Percentiles rank a stretch among this genome's conserved stretches.
Evolutionary conservation across 2,797 vertebrate species (phyloP).

Genomic region (Gouania willdenowi): DNA sequence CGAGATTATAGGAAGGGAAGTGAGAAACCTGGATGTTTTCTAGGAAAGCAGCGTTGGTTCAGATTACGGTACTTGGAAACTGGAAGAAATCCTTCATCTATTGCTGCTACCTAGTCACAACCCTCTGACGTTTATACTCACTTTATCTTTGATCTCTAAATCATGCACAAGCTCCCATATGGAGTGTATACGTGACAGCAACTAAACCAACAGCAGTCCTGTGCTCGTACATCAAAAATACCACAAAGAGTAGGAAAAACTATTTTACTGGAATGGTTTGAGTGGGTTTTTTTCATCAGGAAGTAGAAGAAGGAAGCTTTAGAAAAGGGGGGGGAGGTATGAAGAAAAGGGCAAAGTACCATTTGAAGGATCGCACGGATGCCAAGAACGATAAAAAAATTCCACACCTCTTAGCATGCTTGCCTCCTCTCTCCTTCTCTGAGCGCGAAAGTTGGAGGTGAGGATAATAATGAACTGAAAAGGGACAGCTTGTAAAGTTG

Average conservation of each 20-base stretch:
- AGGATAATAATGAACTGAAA: conserved; percentile 73
- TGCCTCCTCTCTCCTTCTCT: conserved; percentile 31
- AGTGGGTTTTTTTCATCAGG: conserved; percentile 23
- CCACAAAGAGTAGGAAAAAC: conserved; percentile 6
- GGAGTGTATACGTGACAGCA: no score
- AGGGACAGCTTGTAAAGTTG: conserved; percentile 71
- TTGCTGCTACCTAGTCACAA: conserved; percentile 16
- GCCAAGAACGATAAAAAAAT: conserved; percentile 70
- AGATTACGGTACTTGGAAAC: conserved; percentile 34
- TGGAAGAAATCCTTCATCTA: conserved; percentile 30
- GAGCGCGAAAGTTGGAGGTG: conserved; percentile 53
- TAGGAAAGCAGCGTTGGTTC: conserved; percentile 18
- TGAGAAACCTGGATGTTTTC: conserved; percentile 35
- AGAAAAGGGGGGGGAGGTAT: conserved; percentile 17
- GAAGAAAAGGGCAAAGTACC: conserved; percentile 62
- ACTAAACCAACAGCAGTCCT: no score
- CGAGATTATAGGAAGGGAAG: conserved; percentile 36
- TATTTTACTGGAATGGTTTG: conserved; percentile 28
- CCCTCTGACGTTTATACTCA: background rate
- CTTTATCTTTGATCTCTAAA: conserved; percentile 20
- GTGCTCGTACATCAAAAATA: conserved; percentile 17
- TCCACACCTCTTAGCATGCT: conserved; percentile 67
- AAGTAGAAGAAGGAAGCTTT: conserved; percentile 34
- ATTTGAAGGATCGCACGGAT: conserved; percentile 65
- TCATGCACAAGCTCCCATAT: background rate